Conservation (phyloP, 2,888 invertebrate species). For the Eudasyphora cyanicolor region DNA sequence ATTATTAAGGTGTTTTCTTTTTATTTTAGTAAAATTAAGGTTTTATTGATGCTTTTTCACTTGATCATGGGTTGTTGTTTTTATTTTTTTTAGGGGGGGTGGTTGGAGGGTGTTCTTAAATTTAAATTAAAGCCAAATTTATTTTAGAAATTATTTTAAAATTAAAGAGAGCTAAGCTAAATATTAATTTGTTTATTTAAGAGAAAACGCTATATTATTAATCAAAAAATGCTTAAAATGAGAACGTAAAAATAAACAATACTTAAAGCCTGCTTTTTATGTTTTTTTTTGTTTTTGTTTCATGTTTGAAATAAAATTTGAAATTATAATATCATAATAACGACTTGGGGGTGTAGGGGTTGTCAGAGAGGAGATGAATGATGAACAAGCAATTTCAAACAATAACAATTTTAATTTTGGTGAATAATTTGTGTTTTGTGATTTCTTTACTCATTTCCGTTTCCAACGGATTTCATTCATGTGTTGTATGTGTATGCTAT, state of each 20-base stretch:
- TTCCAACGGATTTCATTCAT: too few relatives aligned
- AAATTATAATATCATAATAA: slow-evolving; percentile 29
- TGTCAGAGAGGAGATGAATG: not conserved
- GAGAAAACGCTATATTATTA: slow-evolving; percentile 9
- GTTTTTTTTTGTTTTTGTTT: not conserved
- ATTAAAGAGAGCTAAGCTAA: slow-evolving; percentile 56
- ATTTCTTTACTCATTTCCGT: not conserved
- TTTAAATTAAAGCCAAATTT: slow-evolving; percentile 58
- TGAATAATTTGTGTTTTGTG: slow-evolving; percentile 32
- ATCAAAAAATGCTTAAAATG: slow-evolving; percentile 38
- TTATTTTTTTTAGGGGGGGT: too few relatives aligned
- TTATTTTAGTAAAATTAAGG: slow-evolving; percentile 35
- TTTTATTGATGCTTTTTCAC: slow-evolving; percentile 20
- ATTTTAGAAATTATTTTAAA: slow-evolving; percentile 34
- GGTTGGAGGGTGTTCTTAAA: slow-evolving; percentile 47
- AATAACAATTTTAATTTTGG: slow-evolving; percentile 29
- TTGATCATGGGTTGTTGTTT: slow-evolving; percentile 35
- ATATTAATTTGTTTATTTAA: slow-evolving; percentile 35
- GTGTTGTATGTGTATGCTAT: not conserved
- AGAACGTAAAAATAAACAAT: slow-evolving; percentile 27
- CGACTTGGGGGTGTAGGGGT: not conserved
- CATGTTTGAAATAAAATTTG: slow-evolving; percentile 4
- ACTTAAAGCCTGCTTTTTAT: slow-evolving; percentile 42
- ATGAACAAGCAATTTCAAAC: not conserved
- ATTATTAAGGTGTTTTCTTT: slow-evolving; percentile 20